A percentile compares a stretch with the other conserved stretches of the same genome.
Evolutionary conservation across 2,797 vertebrate genomes (phyloP).

Genomic region (Myotis planiceps): DNA sequence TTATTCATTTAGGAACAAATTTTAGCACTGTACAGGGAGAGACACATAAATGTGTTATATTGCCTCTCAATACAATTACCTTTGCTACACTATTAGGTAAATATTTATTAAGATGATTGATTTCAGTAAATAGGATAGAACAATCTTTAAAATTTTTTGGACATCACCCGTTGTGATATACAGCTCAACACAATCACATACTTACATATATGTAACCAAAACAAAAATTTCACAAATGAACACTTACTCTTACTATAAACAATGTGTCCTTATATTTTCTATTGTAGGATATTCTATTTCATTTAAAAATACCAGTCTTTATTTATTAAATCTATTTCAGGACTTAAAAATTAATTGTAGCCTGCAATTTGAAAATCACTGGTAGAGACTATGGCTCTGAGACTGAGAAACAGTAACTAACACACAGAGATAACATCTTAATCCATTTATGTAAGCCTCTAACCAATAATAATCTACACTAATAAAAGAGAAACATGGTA

Average conservation of each 20-base stretch:
- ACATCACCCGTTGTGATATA: neutral
- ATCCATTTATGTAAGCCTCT: neutral
- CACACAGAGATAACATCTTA: neutral
- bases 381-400: neutral
- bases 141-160: neutral
- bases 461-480: neutral
- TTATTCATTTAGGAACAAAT: neutral
- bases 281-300: neutral
- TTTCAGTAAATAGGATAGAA: neutral
- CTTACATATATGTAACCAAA: neutral
- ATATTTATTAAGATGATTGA: neutral
- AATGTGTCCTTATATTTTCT: neutral
- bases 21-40: neutral
- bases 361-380: neutral
- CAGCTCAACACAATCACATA: neutral
- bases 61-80: neutral
- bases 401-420: neutral
- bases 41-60: neutral
- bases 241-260: neutral
- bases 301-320: constrained; percentile 2
- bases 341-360: neutral
- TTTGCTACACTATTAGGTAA: neutral
- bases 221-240: no score
- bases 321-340: neutral
- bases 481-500: no score